Evolutionary conservation across 2,888 invertebrate species (phyloP), one percentile per base, ranked within the genome.

Genomic region (Morpho achilles): DNA sequence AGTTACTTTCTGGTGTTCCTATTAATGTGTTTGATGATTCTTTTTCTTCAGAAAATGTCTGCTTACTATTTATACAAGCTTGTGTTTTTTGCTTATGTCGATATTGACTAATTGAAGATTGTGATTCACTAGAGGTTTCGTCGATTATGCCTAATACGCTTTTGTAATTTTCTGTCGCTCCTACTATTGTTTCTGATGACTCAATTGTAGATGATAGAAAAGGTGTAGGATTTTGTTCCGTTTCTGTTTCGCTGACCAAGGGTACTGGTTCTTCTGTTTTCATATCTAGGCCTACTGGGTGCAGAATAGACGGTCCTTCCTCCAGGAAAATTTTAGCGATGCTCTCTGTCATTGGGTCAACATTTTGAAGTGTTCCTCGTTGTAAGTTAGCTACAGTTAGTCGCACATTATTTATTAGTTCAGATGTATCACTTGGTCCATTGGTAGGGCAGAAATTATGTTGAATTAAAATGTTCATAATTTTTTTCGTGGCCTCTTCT

Each of bases 251-350:
- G 32, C 10, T n/a, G 8, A 10, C 39, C 7, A 42, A 9, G 7
- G 59, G 10, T 49, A 53, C 39, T 8, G 46, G 42, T 7, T 32
- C 16, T 8, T 49, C 42, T 39, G 0, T n/a, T 2, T 2, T 7
- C 8, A 22, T 49, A 22, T 2, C 10, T 6, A 40, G 9, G 7
- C 58, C 9, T 49, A 53, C 39, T 7, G 46, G 42, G 6, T 32
- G n/a, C 32, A 32, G 32, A 7, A 53, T 43, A 3, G 52, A 22
- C 3, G 46, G 47, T 10, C 67, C 62, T 5, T 67, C 68, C 22
- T 64, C 65, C 2, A 84, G 63, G 32, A 86, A 60, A 1, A 85
- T 77, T 3, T 64, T 69, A 1, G 84, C 84, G 9, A 87, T 80
- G 57, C 76, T 79, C 3, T 71, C 64, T 0, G 79, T 76, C 8